Conservation (phyloP, 2,888 invertebrate genomes). For the Strigamia maritima region DNA sequence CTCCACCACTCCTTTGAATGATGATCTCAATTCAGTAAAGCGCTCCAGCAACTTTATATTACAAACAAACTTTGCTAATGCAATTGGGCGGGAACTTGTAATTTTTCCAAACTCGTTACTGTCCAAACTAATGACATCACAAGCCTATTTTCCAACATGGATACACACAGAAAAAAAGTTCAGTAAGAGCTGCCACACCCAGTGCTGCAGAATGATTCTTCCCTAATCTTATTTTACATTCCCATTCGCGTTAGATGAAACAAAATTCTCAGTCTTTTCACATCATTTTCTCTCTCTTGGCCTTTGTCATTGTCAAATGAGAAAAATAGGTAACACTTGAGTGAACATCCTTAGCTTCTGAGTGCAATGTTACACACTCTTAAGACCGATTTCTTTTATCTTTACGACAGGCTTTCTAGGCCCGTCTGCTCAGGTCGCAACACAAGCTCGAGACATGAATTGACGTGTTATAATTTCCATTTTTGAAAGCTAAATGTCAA, state of each 20-base stretch:
- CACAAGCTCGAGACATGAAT: background rate
- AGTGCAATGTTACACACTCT: constrained; percentile 22
- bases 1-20: background rate
- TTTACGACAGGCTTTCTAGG: constrained; percentile 3
- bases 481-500: constrained; percentile 2
- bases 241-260: background rate
- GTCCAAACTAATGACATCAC: constrained; percentile 31
- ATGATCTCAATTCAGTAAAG: constrained; percentile 25
- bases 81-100: constrained; percentile 20
- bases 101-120: constrained; percentile 18
- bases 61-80: constrained; percentile 29
- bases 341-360: constrained; percentile 22
- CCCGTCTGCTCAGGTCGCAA: constrained; percentile 12
- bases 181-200: constrained; percentile 9
- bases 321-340: constrained; percentile 16
- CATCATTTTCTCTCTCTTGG: background rate
- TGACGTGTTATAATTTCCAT: constrained; percentile 17
- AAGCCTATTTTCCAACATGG: background rate
- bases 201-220: background rate
- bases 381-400: constrained; percentile 16
- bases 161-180: background rate
- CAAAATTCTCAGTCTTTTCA: background rate
- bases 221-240: constrained; percentile 4
- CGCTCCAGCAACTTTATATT: background rate
- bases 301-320: background rate